Evolutionary conservation across 2,888 invertebrate species (phyloP), one percentile per base, ranked within the genome.

Genomic region (Clostera curtula): DNA sequence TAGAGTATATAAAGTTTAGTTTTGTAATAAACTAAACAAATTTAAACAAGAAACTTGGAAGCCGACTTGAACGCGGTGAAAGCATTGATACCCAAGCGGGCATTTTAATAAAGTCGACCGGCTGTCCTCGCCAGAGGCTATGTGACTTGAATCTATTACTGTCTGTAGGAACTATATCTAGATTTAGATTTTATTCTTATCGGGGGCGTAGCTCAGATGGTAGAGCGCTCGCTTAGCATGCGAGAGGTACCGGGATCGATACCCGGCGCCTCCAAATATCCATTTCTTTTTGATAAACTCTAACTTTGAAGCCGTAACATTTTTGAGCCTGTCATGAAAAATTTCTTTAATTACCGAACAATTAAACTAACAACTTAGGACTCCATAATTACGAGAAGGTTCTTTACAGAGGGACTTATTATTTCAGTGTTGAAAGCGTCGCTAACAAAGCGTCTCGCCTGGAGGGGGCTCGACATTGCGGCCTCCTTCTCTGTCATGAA

Each of bases 201-300:
- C 20, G 79, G 76, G 77, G 79, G 77, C 77, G 79, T 80, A 82
- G 84, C 83, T 83, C 84, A 84, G 83, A 83, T 83, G 84, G 84
- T 84, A 84, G 83, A 84, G 84, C 82, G 84, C 83, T 84, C 84
- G 82, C 84, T 84, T 83, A 84, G 83, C 80, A 83, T 83, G 83
- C 68, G 82, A 82, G 83, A 83, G 79, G 83, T 83, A 83, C 83
- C 80, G 82, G 84, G 82, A 82, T 84, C 83, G 84, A 82, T 83
- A 79, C 83, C 83, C 83, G 79, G 83, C 77, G 77, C 79, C 76
- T 79, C 80, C 79, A 80, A n/a, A n/a, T n/a, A n/a, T n/a, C n/a
- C n/a, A n/a, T n/a, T n/a, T n/a, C n/a, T n/a, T n/a, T n/a, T n/a
- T n/a, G n/a, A n/a, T n/a, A n/a, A n/a, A n/a, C n/a, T n/a, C n/a